Conservation (phyloP, 2,888 invertebrate genomes). For the Athrips mouffetella region DNA sequence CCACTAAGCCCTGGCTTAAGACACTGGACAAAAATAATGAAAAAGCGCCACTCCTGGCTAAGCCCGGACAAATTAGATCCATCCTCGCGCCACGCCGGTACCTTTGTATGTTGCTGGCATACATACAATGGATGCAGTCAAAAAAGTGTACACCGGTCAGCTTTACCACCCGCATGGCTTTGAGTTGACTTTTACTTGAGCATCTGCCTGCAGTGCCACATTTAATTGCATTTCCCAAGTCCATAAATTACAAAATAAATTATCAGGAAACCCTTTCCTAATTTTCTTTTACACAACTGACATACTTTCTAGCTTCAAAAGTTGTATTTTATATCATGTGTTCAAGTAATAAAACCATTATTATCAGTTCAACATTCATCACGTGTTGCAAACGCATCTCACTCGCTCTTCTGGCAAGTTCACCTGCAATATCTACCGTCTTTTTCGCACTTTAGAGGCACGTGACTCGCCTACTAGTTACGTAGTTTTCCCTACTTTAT, state of each 20-base stretch:
- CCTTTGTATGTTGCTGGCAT: constrained; percentile 9
- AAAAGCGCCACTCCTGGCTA: constrained; percentile 53
- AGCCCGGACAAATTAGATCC: constrained; percentile 62
- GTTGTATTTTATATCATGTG: too few species aligned
- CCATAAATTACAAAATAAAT: too few species aligned
- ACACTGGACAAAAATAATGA: constrained; percentile 65
- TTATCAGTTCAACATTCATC: background rate
- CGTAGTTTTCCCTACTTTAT: constrained; percentile 53
- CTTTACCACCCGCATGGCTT: constrained; percentile 9
- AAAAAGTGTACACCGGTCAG: background rate
- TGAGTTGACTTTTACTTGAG: background rate
- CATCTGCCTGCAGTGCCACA: background rate
- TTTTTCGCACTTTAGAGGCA: constrained; percentile 36
- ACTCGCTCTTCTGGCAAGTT: constrained; percentile 23
- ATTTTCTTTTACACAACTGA: too few species aligned
- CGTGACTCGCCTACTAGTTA: constrained; percentile 62
- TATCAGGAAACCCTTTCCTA: too few species aligned
- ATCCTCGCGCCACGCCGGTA: constrained; percentile 10
- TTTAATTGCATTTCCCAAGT: too few species aligned
- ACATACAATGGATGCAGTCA: constrained; percentile 8
- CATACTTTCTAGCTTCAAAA: too few species aligned
- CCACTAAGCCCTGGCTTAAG: constrained; percentile 56
- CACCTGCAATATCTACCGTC: constrained; percentile 21
- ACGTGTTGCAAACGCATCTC: constrained; percentile 21
- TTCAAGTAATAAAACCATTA: background rate